Evolutionary conservation across 1,140 invertebrate genomes (phyloP).

Genomic region (Scaptomyza montana): DNA sequence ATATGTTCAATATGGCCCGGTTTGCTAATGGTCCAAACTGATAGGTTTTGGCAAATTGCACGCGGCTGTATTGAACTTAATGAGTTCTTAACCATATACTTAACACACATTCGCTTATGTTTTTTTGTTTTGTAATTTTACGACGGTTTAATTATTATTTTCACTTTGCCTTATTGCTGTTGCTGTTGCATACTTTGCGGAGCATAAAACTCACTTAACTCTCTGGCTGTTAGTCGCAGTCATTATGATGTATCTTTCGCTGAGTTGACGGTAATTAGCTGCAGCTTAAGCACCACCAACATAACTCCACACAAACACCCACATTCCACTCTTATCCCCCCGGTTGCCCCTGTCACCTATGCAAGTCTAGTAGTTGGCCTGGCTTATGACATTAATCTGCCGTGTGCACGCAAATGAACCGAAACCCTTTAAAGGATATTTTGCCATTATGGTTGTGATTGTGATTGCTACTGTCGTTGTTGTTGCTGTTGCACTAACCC

Average conservation of each 20-base stretch:
- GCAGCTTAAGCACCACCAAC: slow-evolving; percentile 49
- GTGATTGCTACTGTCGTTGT: background rate
- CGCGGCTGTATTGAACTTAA: background rate
- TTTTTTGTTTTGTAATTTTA: background rate
- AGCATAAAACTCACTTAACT: slow-evolving; percentile 40
- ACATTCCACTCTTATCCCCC: background rate
- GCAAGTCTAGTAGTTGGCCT: slow-evolving; percentile 14
- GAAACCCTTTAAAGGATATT: slow-evolving; percentile 58
- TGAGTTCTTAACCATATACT: background rate
- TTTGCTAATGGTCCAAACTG: too few relatives aligned
- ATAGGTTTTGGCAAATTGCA: background rate
- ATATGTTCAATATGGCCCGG: slow-evolving; percentile 1
- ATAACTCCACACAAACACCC: background rate
- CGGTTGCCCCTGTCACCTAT: slow-evolving; percentile 1
- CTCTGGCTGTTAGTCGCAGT: slow-evolving; percentile 57
- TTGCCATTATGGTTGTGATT: too few relatives aligned
- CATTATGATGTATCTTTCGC: slow-evolving; percentile 50
- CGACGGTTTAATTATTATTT: slow-evolving; percentile 50
- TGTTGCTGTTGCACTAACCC: background rate
- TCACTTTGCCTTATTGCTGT: background rate
- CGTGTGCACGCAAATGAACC: slow-evolving; percentile 58
- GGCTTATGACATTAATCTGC: slow-evolving; percentile 35
- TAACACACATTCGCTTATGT: background rate
- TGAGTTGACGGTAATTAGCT: slow-evolving; percentile 63
- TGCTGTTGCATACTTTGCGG: slow-evolving; percentile 27